phyloP scores from a whole-genome alignment of 1,140 invertebrate genomes.

The Drosophila nannoptera region DNA sequence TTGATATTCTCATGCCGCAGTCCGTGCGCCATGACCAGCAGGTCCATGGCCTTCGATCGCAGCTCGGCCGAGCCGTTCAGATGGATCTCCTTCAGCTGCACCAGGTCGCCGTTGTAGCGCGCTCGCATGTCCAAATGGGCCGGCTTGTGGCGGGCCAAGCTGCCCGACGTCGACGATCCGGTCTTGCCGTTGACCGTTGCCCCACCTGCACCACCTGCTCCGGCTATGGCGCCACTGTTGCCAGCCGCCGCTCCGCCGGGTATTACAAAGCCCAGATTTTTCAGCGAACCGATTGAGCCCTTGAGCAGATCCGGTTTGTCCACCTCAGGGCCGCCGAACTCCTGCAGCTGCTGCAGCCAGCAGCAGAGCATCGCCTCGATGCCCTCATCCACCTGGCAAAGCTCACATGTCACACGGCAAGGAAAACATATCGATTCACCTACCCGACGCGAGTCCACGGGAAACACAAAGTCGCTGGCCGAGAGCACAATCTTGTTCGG shows the following conservation, averaged over 20 bases:
- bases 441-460: slow-evolving; percentile 84
- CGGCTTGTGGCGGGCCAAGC: slow-evolving; percentile 82
- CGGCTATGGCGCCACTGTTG: slow-evolving; percentile 49
- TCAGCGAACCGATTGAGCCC: slow-evolving; percentile 85
- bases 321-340: slow-evolving; percentile 87
- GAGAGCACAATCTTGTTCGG: slow-evolving; percentile 88
- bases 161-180: slow-evolving; percentile 80
- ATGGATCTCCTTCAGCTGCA: slow-evolving; percentile 87
- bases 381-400: slow-evolving; percentile 86
- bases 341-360: slow-evolving; percentile 89
- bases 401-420: not conserved
- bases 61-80: slow-evolving; percentile 84
- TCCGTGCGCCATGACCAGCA: slow-evolving; percentile 90
- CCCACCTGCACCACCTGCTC: slow-evolving; percentile 79
- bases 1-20: slow-evolving; percentile 93
- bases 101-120: slow-evolving; percentile 91
- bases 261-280: slow-evolving; percentile 80
- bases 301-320: slow-evolving; percentile 90
- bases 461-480: slow-evolving; percentile 87
- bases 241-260: slow-evolving; percentile 68
- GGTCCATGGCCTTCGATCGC: slow-evolving; percentile 88
- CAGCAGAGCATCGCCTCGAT: slow-evolving; percentile 90
- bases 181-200: slow-evolving; percentile 61
- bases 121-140: slow-evolving; percentile 85
- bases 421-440: slow-evolving; percentile 45